A percentile compares a stretch with the other conserved stretches of the same genome.
Evolutionary conservation across 2,888 invertebrate species (phyloP).

Genomic region (Trachelus troglodyta): DNA sequence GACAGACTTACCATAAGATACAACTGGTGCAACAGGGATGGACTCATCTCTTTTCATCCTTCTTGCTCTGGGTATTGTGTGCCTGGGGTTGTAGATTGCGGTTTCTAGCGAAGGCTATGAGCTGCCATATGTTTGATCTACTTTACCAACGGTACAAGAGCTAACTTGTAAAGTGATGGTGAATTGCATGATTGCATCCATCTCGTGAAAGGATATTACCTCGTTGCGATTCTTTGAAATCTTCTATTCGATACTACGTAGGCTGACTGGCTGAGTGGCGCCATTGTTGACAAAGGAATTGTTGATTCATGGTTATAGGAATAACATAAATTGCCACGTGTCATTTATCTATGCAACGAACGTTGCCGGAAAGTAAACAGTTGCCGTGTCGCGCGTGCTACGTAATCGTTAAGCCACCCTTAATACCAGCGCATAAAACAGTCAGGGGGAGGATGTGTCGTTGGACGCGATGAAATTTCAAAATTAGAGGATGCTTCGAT

Average conservation of each 20-base stretch:
- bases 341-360: background rate
- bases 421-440: background rate
- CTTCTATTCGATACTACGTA: background rate
- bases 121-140: constrained; percentile 20
- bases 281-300: background rate
- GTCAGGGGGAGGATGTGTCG: background rate
- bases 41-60: constrained; percentile 16
- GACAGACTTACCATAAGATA: background rate
- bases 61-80: constrained; percentile 23
- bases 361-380: background rate
- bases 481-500: background rate
- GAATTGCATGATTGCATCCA: constrained; percentile 10
- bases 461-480: background rate
- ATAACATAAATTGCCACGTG: background rate
- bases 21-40: constrained; percentile 12
- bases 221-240: background rate
- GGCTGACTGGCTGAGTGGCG: background rate
- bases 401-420: background rate
- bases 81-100: constrained; percentile 33
- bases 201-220: background rate
- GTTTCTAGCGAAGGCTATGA: constrained; percentile 30
- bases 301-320: background rate
- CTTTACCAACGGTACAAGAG: constrained; percentile 10
- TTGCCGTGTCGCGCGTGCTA: background rate
- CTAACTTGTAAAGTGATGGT: constrained; percentile 10